phyloP scores from a whole-genome alignment of 2,113 vertebrate genomes.

The Ramphastos sulfuratus region DNA sequence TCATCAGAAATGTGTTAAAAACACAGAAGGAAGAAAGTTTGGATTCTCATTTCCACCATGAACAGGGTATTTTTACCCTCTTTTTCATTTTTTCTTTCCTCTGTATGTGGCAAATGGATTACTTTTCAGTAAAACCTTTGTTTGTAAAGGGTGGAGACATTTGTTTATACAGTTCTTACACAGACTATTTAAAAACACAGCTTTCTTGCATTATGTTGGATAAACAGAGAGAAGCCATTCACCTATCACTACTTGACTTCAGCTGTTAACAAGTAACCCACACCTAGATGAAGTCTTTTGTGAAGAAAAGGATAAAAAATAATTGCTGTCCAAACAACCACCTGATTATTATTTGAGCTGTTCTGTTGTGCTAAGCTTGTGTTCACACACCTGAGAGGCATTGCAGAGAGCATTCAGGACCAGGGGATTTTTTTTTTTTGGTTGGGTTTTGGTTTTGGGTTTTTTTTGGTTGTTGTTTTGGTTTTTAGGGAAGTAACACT shows the following conservation, averaged over 20 bases:
- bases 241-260: neutral
- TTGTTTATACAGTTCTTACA: conserved; percentile 19
- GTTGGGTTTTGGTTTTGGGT: no score
- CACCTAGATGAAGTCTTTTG: conserved; percentile 49
- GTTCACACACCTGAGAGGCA: neutral
- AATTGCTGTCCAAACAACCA: conserved; percentile 45
- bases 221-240: conserved; percentile 30
- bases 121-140: conserved; percentile 17
- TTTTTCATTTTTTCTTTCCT: neutral
- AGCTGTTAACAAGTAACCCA: conserved; percentile 52
- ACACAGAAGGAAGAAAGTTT: neutral
- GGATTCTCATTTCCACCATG: neutral
- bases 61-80: neutral
- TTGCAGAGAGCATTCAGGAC: neutral
- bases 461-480: no score
- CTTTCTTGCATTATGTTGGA: neutral
- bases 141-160: conserved; percentile 45
- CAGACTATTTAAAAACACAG: conserved; percentile 1
- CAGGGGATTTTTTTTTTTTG: neutral
- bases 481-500: neutral
- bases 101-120: neutral
- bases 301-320: conserved; percentile 32
- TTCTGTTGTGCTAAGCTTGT: neutral
- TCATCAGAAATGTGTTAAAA: neutral
- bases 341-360: conserved; percentile 6